A percentile compares a stretch with the other conserved stretches of the same genome.
phyloP scores from a whole-genome alignment of 2,888 invertebrate species.

The Dicycla oo region DNA sequence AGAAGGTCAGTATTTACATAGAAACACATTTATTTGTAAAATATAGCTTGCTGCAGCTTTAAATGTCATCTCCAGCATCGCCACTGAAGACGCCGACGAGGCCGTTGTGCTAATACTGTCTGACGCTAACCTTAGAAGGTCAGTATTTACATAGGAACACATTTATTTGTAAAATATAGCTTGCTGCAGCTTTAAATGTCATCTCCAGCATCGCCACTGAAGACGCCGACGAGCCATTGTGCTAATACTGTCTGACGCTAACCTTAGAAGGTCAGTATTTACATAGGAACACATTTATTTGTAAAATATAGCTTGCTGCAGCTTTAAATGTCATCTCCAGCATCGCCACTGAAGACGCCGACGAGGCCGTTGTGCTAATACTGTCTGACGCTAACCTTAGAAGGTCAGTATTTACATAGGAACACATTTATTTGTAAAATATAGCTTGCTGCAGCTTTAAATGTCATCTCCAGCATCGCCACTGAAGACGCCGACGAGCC shows the following conservation, averaged over 20 bases:
- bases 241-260: slow-evolving; percentile 98
- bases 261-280: slow-evolving; percentile 93
- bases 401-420: slow-evolving; percentile 81
- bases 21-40: too few relatives aligned
- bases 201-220: slow-evolving; percentile 92
- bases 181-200: slow-evolving; percentile 93
- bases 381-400: slow-evolving; percentile 99
- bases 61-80: slow-evolving; percentile 93
- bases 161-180: too few relatives aligned
- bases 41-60: slow-evolving; percentile 90
- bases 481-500: slow-evolving; percentile 95
- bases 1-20: slow-evolving; percentile 88
- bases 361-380: slow-evolving; percentile 96
- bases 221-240: slow-evolving; percentile 97
- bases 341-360: slow-evolving; percentile 93
- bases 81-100: slow-evolving; percentile 94
- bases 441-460: slow-evolving; percentile 90
- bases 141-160: background rate
- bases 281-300: too few relatives aligned
- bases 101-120: slow-evolving; percentile 96
- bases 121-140: slow-evolving; percentile 98
- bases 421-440: too few relatives aligned
- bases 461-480: slow-evolving; percentile 93
- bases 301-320: slow-evolving; percentile 79
- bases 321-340: slow-evolving; percentile 93